Percentiles rank a stretch among this genome's conserved stretches.
These are phyloP conservation scores for Intellagama lesueurii DNA, from an alignment of 2,797 vertebrate genomes.

Conservation along the genomic window DNA sequence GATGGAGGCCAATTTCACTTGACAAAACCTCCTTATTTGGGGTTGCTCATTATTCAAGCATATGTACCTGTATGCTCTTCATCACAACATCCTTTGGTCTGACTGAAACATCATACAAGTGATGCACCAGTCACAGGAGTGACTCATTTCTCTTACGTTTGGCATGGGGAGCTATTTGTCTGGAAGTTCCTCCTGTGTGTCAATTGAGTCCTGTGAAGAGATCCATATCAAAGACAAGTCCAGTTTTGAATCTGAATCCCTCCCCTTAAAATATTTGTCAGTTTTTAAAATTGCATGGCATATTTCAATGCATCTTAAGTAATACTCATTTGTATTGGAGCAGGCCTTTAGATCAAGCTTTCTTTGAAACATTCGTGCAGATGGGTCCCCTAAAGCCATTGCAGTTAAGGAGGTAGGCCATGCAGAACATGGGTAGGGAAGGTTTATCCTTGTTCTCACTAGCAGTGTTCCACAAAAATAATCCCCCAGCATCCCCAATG, in stretches of 20 bases:
- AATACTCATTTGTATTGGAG: background rate
- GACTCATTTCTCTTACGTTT: too few species aligned
- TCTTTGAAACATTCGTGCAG: background rate
- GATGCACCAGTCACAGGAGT: too few species aligned
- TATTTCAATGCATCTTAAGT: background rate
- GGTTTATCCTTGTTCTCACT: background rate
- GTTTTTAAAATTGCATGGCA: background rate
- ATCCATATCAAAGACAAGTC: background rate
- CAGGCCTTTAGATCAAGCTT: background rate
- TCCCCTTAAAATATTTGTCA: background rate
- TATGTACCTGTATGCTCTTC: background rate
- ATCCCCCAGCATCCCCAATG: too few species aligned
- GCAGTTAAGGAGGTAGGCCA: too few species aligned
- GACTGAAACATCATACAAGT: background rate
- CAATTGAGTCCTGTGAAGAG: background rate
- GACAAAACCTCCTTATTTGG: background rate
- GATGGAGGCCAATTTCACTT: background rate
- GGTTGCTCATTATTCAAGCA: background rate
- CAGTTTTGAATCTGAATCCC: background rate
- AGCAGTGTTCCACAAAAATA: background rate
- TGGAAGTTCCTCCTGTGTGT: background rate
- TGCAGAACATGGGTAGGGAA: background rate
- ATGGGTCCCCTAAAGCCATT: too few species aligned
- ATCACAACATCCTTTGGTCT: background rate
- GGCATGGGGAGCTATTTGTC: too few species aligned